phyloP scores from a whole-genome alignment of 2,797 vertebrate genomes.

The Otolemur crassicaudatus region DNA sequence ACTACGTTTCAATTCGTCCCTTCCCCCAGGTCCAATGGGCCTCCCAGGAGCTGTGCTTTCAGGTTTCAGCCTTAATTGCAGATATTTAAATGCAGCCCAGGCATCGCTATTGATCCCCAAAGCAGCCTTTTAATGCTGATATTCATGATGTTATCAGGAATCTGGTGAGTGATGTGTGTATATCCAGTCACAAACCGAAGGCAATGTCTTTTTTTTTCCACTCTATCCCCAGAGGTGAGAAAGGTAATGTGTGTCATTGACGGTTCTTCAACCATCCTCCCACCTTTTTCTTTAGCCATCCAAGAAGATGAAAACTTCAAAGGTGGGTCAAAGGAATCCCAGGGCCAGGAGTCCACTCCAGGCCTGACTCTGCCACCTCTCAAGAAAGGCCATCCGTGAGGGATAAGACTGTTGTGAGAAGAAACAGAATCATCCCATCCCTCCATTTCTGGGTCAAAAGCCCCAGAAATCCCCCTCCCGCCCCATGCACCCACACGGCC shows the following conservation, averaged over 20 bases:
- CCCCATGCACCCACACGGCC: neutral
- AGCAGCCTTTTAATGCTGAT: constrained; percentile 59
- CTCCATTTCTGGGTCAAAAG: neutral
- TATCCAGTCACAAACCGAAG: neutral
- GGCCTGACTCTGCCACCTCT: neutral
- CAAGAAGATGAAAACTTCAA: neutral
- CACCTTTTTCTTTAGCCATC: neutral
- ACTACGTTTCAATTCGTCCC: neutral
- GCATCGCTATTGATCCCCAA: constrained; percentile 55
- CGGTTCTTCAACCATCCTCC: neutral
- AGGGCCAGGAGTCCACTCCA: neutral
- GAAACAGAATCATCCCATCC: too few species aligned
- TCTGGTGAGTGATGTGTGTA: neutral
- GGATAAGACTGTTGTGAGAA: too few species aligned
- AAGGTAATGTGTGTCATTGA: neutral
- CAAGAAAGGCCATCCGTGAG: neutral
- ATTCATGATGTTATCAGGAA: constrained; percentile 8
- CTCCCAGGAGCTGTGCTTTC: constrained; percentile 53
- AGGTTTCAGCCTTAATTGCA: constrained; percentile 72
- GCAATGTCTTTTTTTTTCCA: neutral
- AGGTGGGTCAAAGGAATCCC: neutral
- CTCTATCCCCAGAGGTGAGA: neutral
- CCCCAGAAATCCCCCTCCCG: neutral
- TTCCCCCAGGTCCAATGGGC: constrained; percentile 16
- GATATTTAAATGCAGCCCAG: constrained; percentile 67